Percentiles rank a stretch among this genome's conserved stretches.
Conservation (phyloP, 2,888 invertebrate species). For the Cinara cedri region DNA sequence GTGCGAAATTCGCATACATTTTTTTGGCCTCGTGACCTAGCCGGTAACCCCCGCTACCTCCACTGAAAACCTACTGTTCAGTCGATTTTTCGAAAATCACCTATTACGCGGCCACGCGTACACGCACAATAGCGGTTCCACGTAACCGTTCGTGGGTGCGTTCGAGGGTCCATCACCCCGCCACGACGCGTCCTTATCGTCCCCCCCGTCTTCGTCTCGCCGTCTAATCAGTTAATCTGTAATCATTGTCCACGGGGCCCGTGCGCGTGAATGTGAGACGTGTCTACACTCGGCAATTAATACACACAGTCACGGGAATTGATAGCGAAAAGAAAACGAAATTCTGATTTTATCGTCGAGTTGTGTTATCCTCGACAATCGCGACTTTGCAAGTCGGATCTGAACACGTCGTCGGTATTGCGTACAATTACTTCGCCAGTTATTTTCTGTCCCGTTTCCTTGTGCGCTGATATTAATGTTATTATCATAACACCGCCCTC, state of each 20-base stretch:
- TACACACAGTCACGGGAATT: neutral
- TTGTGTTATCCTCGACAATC: no score
- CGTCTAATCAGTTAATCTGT: no score
- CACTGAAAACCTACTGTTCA: neutral
- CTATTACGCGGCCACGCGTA: neutral
- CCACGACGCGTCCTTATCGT: neutral
- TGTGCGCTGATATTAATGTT: no score
- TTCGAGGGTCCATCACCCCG: neutral
- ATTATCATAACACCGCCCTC: no score
- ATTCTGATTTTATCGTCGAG: no score
- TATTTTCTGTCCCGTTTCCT: no score
- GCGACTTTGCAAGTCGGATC: no score
- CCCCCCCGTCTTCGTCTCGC: no score
- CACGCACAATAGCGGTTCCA: neutral
- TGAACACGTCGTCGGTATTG: no score
- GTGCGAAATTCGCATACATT: no score
- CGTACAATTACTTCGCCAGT: no score
- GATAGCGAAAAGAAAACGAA: neutral
- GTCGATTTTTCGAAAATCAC: neutral
- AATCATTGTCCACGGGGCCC: no score
- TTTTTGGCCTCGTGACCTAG: neutral
- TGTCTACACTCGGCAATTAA: slow-evolving; percentile 11
- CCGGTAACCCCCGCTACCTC: neutral
- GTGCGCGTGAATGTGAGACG: slow-evolving; percentile 42
- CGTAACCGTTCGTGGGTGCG: slow-evolving; percentile 41